These are phyloP conservation scores for Tipula helvola DNA, from an alignment of 2,888 invertebrate species.

Conservation along the genomic window DNA sequence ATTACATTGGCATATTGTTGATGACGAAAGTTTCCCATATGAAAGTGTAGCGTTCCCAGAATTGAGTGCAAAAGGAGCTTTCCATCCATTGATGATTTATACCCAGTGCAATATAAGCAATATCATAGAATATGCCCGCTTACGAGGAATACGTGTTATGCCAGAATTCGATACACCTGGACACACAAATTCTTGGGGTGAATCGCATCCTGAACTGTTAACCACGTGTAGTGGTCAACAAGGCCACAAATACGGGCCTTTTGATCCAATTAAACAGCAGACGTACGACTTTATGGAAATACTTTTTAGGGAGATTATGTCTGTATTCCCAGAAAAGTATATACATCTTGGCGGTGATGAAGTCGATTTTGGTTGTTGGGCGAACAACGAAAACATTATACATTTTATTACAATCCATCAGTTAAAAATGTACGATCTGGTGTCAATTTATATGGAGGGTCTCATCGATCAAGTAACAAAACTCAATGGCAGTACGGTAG, in stretches of 20 bases:
- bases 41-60: conserved; percentile 65
- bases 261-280: conserved; percentile 55
- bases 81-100: conserved; percentile 49
- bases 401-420: conserved; percentile 44
- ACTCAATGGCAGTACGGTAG: conserved; percentile 43
- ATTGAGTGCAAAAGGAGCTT: conserved; percentile 62
- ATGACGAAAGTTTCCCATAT: conserved; percentile 88
- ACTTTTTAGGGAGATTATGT: conserved; percentile 46
- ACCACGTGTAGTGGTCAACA: conserved; percentile 56
- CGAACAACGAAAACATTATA: background rate
- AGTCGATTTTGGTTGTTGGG: conserved; percentile 71
- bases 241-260: conserved; percentile 47
- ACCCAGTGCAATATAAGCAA: conserved; percentile 46
- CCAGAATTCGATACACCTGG: conserved; percentile 87
- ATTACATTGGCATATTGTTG: conserved; percentile 37
- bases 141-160: conserved; percentile 74
- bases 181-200: conserved; percentile 81
- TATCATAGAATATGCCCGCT: conserved; percentile 63
- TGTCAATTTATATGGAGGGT: conserved; percentile 48
- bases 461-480: conserved; percentile 37
- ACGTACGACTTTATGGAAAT: conserved; percentile 54
- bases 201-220: conserved; percentile 56
- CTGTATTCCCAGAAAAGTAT: conserved; percentile 65
- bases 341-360: conserved; percentile 93
- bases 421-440: conserved; percentile 38